Evolutionary conservation across 2,797 vertebrate genomes (phyloP).

Genomic region (Platalea minor): DNA sequence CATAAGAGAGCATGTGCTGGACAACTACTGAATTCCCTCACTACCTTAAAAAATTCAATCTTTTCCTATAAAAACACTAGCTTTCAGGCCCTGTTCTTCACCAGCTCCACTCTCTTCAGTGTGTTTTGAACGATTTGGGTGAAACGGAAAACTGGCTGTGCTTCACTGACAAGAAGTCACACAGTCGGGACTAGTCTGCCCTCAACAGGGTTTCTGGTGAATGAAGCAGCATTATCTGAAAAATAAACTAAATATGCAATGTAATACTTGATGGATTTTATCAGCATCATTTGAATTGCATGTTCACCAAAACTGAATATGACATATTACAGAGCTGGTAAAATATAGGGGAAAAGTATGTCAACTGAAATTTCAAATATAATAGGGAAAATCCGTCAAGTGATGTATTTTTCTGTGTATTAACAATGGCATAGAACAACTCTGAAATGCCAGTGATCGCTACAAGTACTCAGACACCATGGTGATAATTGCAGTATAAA

Average conservation of each 20-base stretch:
- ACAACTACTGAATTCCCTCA: neutral
- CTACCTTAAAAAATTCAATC: neutral
- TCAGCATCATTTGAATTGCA: neutral
- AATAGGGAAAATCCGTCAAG: neutral
- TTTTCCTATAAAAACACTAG: neutral
- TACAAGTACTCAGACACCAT: neutral
- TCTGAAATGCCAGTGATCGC: slow-evolving; percentile 10
- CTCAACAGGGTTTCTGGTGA: neutral
- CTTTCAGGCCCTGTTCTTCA: neutral
- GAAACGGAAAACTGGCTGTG: neutral
- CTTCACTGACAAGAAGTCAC: neutral
- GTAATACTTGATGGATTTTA: neutral
- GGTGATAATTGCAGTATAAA: slow-evolving; percentile 39
- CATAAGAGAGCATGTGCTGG: neutral
- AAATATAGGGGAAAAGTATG: neutral
- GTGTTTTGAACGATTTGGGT: neutral
- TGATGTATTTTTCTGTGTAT: neutral
- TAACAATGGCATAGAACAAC: neutral
- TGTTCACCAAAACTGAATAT: neutral
- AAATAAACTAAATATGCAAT: neutral
- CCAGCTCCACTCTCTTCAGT: neutral
- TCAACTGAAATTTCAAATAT: neutral
- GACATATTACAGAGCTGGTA: neutral
- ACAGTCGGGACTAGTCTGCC: neutral
- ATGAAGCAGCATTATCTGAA: neutral